Evolutionary conservation across 2,888 invertebrate species (phyloP).

Genomic region (Cristatella mucedo): DNA sequence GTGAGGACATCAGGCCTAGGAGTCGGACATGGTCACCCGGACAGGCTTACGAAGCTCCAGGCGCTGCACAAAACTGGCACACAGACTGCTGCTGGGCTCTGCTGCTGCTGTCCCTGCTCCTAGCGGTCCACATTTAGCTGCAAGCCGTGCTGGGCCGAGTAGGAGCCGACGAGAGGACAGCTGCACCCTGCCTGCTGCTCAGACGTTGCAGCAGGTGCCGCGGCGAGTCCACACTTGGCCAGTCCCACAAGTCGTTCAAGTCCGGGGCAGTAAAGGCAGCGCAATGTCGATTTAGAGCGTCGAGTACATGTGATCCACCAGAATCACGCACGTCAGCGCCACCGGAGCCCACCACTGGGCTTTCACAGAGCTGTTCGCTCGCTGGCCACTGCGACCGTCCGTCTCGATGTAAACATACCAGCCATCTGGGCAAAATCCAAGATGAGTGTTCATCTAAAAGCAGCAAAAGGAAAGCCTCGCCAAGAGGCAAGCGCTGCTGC

Average conservation of each 20-base stretch:
- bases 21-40: no score
- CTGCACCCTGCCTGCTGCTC: not conserved
- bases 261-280: conserved; percentile 18
- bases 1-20: no score
- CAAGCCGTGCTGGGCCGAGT: no score
- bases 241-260: not conserved
- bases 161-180: no score
- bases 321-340: conserved; percentile 17
- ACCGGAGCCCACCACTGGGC: not conserved
- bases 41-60: no score
- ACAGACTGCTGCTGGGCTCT: no score
- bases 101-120: no score
- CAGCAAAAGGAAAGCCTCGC: no score
- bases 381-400: not conserved
- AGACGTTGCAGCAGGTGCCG: conserved; percentile 1
- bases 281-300: conserved; percentile 18
- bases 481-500: no score
- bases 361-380: not conserved
- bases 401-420: conserved; percentile 25
- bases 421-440: conserved; percentile 16
- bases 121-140: no score
- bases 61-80: no score
- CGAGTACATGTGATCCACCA: conserved; percentile 30
- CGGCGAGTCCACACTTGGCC: not conserved
- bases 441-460: no score